phyloP scores from a whole-genome alignment of 2,888 invertebrate species.

The Cephalotes varians region DNA sequence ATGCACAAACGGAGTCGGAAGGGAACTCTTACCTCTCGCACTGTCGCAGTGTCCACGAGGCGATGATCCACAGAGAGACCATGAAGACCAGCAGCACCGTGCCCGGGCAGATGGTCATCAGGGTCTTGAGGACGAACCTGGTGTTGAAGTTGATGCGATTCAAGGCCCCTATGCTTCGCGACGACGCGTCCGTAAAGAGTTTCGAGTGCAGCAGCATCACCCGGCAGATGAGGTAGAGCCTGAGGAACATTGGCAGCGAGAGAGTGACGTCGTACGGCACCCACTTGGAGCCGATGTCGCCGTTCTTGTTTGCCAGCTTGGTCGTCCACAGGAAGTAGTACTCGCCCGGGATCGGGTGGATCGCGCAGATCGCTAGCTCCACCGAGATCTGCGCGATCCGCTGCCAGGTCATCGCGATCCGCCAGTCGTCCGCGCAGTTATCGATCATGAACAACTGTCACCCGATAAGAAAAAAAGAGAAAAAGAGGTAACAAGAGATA shows the following conservation, averaged over 20 bases:
- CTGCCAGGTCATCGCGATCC: constrained; percentile 99
- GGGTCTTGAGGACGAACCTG: constrained; percentile 97
- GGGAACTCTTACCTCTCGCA: constrained; percentile 95
- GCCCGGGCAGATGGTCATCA: constrained; percentile 99
- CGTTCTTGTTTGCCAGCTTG: constrained; percentile 95
- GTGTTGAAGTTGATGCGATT: constrained; percentile 99
- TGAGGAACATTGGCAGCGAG: constrained; percentile 99
- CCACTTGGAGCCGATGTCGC: constrained; percentile 88
- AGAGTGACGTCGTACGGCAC: constrained; percentile 99
- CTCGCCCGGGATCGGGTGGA: constrained; percentile 99
- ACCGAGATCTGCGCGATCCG: constrained; percentile 96
- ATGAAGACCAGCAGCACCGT: constrained; percentile 99
- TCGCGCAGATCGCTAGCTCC: constrained; percentile 97
- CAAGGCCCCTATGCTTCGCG: constrained; percentile 98
- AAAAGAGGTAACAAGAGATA: not conserved
- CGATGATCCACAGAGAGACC: constrained; percentile 99
- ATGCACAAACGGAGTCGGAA: not conserved
- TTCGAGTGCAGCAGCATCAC: constrained; percentile 99
- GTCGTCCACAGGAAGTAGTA: constrained; percentile 99
- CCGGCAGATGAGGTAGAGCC: constrained; percentile 99
- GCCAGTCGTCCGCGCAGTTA: constrained; percentile 99
- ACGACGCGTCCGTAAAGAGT: constrained; percentile 99
- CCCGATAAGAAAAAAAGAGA: constrained; percentile 23
- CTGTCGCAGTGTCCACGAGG: constrained; percentile 99
- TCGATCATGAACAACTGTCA: constrained; percentile 99